phyloP scores from a whole-genome alignment of 2,113 vertebrate genomes.

The Tympanuchus pallidicinctus region DNA sequence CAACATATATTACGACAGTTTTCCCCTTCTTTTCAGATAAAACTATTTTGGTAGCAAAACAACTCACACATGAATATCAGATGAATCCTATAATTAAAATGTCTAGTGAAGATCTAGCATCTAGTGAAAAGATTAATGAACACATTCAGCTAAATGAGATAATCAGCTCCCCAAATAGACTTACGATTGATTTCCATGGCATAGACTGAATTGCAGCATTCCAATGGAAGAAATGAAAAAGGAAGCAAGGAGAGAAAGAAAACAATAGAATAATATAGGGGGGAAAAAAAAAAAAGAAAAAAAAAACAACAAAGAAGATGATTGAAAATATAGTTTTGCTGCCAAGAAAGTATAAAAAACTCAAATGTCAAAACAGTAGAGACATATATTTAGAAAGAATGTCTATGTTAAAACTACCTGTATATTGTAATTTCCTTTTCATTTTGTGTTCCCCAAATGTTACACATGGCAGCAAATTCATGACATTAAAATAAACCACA shows the following conservation, averaged over 20 bases:
- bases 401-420: not conserved
- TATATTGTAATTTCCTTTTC: slow-evolving; percentile 29
- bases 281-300: not conserved
- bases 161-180: slow-evolving; percentile 66
- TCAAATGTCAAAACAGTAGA: slow-evolving; percentile 5
- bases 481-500: slow-evolving; percentile 25
- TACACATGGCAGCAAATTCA: not conserved
- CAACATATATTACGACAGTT: not conserved
- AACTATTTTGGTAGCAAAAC: not conserved
- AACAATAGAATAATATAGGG: slow-evolving; percentile 51
- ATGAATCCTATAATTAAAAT: not conserved
- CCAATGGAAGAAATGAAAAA: slow-evolving; percentile 28
- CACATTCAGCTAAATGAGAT: slow-evolving; percentile 1
- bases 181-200: slow-evolving; percentile 99
- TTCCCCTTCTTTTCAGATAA: not conserved
- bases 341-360: slow-evolving; percentile 26
- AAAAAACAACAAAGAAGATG: not conserved
- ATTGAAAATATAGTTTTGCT: slow-evolving; percentile 35
- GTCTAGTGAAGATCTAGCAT: not conserved
- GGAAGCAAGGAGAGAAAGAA: slow-evolving; percentile 59
- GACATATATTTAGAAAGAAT: not conserved
- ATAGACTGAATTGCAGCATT: slow-evolving; percentile 85
- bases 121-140: not conserved
- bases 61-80: not conserved
- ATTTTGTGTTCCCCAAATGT: slow-evolving; percentile 20